Evolutionary conservation across 1,140 invertebrate species (phyloP).

Genomic region (Euglossa dilemma): DNA sequence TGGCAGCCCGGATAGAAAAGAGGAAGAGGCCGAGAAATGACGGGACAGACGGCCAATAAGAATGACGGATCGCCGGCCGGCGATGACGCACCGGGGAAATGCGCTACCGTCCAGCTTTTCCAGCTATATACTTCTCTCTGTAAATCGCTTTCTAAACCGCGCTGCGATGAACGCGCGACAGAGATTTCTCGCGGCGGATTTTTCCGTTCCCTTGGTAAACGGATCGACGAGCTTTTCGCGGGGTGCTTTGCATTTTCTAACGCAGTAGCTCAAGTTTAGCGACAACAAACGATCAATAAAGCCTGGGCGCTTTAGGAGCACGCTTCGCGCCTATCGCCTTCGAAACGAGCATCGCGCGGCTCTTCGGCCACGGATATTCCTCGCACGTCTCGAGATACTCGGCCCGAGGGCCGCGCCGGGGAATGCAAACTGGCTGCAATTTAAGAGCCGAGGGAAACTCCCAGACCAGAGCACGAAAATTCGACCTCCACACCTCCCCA

Average conservation of each 20-base stretch:
- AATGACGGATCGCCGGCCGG: slow-evolving; percentile 49
- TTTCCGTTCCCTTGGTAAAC: too few species aligned
- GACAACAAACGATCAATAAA: slow-evolving; percentile 38
- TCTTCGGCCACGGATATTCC: slow-evolving; percentile 18
- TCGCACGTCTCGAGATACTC: slow-evolving; percentile 34
- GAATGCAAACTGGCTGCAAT: slow-evolving; percentile 37
- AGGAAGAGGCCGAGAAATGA: slow-evolving; percentile 66
- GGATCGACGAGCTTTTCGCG: too few species aligned
- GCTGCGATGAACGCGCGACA: background rate
- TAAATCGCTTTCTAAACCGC: slow-evolving; percentile 10
- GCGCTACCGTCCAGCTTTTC: background rate
- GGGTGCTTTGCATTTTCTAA: slow-evolving; percentile 3
- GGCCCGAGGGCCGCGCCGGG: slow-evolving; percentile 7
- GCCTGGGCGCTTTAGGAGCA: slow-evolving; percentile 9
- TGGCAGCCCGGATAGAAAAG: slow-evolving; percentile 82
- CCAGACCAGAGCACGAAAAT: background rate
- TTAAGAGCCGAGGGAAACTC: slow-evolving; percentile 20
- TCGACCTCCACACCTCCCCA: background rate
- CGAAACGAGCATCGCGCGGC: slow-evolving; percentile 16
- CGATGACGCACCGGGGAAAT: slow-evolving; percentile 12
- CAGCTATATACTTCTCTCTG: background rate
- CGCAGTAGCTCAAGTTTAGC: slow-evolving; percentile 1
- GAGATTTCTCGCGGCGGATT: background rate
- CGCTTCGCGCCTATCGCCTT: slow-evolving; percentile 26
- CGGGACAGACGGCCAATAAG: slow-evolving; percentile 47